Base-by-base conservation (phyloP, 1,140 invertebrate species). In the Vanessa atalanta region DNA sequence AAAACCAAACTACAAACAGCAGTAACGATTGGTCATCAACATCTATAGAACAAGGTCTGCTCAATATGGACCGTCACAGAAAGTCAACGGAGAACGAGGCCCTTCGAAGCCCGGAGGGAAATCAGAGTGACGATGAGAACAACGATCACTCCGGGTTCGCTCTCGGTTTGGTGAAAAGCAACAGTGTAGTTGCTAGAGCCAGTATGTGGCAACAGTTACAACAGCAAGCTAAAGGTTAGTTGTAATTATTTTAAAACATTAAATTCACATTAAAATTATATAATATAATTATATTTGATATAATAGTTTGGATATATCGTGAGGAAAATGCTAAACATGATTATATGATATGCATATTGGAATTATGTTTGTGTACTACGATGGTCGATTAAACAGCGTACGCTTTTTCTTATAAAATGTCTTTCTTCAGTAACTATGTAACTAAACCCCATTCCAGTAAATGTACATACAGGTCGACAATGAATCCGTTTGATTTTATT, bases 201-300 rank as follows among this genome's bases (percentile, higher is more conserved):
- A 94, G 93, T 73, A 93, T 95, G 93, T 95, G 95, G 90, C 94
- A 94, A 80, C 94, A 95, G 77, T 76, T 95, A 78, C 94, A 95
- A 76, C 90, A 94, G 77, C 93, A 95, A 79, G 93, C 93, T 61
- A 92, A 92, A 93, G 90, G 91, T 93, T 61, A 1, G 50, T 60
- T 43, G 11, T 26, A 31, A 26, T 16, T 53, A 43, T 43, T 43
- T 43, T 43, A 43, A 43, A 43, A 43, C 37, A 43, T 7, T 3
- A 43, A 0, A 43, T 3, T 7, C 1, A 8, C 6, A 43, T 43
- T 5, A 43, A 3, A n/a, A n/a, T n/a, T n/a, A n/a, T n/a, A n/a
- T n/a, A n/a, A n/a, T n/a, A n/a, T n/a, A n/a, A n/a, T n/a, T n/a
- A n/a, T n/a, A n/a, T n/a, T n/a, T n/a, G n/a, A n/a, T 31, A 31